Evolutionary conservation across 92 coral and sea anemone species (phyloP).

Genomic region (Parazoanthus swiftii): DNA sequence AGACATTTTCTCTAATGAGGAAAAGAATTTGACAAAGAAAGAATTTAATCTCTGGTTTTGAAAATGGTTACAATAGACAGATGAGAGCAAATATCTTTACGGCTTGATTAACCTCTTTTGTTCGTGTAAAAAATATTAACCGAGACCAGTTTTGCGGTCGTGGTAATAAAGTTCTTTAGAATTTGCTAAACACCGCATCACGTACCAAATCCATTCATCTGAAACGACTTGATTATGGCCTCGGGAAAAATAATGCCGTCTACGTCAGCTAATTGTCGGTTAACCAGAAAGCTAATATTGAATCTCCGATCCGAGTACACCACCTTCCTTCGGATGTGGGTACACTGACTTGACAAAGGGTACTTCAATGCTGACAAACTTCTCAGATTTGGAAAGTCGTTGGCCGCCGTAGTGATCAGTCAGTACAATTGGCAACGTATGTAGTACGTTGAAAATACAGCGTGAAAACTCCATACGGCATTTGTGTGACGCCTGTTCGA

Average conservation of each 20-base stretch:
- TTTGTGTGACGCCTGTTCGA: no score
- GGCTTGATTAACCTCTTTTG: background rate
- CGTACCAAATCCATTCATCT: constrained; percentile 25
- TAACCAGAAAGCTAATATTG: background rate
- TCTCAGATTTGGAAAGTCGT: no score
- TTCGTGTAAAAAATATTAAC: background rate
- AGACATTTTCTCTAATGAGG: no score
- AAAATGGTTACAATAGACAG: background rate
- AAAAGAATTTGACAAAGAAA: no score
- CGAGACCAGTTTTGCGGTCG: constrained; percentile 3
- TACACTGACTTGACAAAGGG: no score
- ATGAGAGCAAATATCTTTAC: background rate
- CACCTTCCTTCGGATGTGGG: no score
- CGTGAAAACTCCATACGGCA: no score
- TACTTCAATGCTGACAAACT: no score
- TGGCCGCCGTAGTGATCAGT: no score
- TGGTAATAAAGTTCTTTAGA: background rate
- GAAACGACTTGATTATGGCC: constrained; percentile 12
- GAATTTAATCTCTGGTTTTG: background rate
- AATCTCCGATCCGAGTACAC: no score
- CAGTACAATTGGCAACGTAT: no score
- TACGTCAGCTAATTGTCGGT: constrained; percentile 4
- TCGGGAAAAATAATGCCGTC: background rate
- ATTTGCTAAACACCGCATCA: background rate
- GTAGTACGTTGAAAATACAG: no score